Percentiles rank a stretch among this genome's conserved stretches.
Evolutionary conservation across 2,113 vertebrate genomes (phyloP).

Genomic region (Lepus americanus): DNA sequence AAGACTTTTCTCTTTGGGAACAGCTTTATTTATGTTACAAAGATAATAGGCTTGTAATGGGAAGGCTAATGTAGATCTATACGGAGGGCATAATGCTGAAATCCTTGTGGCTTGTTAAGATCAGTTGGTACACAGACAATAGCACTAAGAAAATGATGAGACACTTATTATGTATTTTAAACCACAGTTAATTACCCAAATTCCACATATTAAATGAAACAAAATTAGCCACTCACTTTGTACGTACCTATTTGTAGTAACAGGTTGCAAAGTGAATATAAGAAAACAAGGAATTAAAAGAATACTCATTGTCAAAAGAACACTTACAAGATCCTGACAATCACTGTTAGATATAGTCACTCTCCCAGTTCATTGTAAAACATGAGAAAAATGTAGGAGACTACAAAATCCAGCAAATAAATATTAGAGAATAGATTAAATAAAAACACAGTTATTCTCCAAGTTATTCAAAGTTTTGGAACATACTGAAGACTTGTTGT

Average conservation of each 20-base stretch:
- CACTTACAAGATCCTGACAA: neutral
- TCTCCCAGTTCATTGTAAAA: neutral
- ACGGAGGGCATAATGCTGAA: neutral
- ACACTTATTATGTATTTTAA: slow-evolving; percentile 66
- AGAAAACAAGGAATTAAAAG: slow-evolving; percentile 30
- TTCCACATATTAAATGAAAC: slow-evolving; percentile 71
- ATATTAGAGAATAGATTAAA: neutral
- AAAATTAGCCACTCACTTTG: slow-evolving; percentile 67
- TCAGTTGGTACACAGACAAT: slow-evolving; percentile 65
- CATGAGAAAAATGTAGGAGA: neutral
- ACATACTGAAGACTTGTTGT: neutral
- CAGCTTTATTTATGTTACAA: slow-evolving; percentile 63
- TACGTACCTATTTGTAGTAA: slow-evolving; percentile 54
- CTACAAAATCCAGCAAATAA: neutral
- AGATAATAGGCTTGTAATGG: slow-evolving; percentile 71
- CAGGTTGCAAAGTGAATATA: slow-evolving; percentile 10
- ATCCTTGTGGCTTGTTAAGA: slow-evolving; percentile 67
- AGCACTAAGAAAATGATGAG: slow-evolving; percentile 57
- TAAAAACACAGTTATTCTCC: rapidly evolving
- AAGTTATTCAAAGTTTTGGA: neutral
- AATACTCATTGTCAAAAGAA: neutral
- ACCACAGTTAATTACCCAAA: slow-evolving; percentile 75
- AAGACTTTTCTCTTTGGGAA: neutral
- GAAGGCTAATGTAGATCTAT: slow-evolving; percentile 6
- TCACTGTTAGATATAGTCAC: neutral